Evolutionary conservation across 2,797 vertebrate species (phyloP), one percentile per base, ranked within the genome.

Genomic region (Hippocampus kuda): DNA sequence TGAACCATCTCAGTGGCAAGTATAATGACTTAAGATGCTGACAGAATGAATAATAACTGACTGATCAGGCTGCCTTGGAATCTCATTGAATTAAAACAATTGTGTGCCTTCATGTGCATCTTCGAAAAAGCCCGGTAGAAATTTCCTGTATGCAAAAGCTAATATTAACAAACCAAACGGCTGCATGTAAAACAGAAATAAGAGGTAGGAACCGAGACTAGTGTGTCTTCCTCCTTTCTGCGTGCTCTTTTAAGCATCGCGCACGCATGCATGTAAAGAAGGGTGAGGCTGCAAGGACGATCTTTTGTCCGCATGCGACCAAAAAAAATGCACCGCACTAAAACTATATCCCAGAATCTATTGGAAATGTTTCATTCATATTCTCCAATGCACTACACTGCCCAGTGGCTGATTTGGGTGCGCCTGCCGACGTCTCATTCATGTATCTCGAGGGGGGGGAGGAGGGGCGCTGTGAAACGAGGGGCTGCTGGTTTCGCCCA

Each of bases 391-490:
- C 57, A 44, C 72, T 72, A 66, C 79, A 12, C 80, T 75, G 84
- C 81, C 70, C 81, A 66, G 79, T 77, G 77, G 68, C 76, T 72
- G 78, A 69, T 79, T 72, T 80, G 88, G 87, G 87, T 86, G 87
- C 87, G 88, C 71, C 87, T 44, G 77, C 73, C n/a, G 76, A 73
- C 74, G 84, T 75, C 81, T 86, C 84, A 78, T 83, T 77, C 81
- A 79, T 75, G 77, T 49, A 75, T 87, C 84, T 85, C 80, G 27
- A 0, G 68, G 62, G 73, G 46, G 18, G 34, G 59, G 27, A 1
- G 68, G 62, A 72, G 48, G 20, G 34, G 3, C 5, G 13, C 34
- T 1, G 20, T 13, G 15, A 24, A 62, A n/a, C 1, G 65, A 63
- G 53, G 69, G 75, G 74, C 72, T 68, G 24, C 12, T 57, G 69